Percentiles rank a stretch among this genome's conserved stretches.
Conservation (phyloP, 2,888 invertebrate genomes). For the Cheilosia vernalis region DNA sequence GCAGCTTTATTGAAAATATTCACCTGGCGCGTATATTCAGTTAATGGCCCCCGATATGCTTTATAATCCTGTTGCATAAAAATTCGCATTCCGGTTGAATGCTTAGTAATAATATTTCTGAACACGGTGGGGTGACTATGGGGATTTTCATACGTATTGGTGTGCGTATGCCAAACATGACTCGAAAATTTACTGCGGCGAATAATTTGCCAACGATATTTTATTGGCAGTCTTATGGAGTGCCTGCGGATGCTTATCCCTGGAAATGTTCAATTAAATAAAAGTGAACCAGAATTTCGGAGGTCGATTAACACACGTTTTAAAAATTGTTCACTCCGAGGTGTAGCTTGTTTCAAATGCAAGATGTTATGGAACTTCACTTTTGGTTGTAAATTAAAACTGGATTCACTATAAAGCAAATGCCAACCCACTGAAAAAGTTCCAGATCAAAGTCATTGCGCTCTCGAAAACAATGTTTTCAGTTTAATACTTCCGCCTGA, state of each 20-base stretch:
- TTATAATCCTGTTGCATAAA: not conserved
- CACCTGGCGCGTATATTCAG: not conserved
- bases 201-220: not conserved
- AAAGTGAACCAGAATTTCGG: no score
- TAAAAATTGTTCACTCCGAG: no score
- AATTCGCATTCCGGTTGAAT: not conserved
- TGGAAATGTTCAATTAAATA: no score
- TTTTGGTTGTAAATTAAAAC: not conserved
- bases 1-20: slow-evolving; percentile 10
- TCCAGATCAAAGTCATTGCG: no score
- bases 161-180: not conserved
- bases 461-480: no score
- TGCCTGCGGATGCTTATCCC: no score
- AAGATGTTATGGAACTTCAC: no score
- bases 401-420: no score
- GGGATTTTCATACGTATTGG: not conserved
- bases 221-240: not conserved
- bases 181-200: not conserved
- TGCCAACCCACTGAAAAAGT: no score
- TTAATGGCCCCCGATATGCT: not conserved
- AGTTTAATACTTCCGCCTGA: no score
- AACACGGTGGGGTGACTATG: not conserved
- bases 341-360: no score
- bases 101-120: slow-evolving; percentile 8
- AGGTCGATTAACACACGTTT: no score